Percentiles rank a stretch among this genome's conserved stretches.
These are phyloP conservation scores for Pocillopora grandis DNA, from an alignment of 92 coral and sea anemone genomes.

Conservation along the genomic window DNA sequence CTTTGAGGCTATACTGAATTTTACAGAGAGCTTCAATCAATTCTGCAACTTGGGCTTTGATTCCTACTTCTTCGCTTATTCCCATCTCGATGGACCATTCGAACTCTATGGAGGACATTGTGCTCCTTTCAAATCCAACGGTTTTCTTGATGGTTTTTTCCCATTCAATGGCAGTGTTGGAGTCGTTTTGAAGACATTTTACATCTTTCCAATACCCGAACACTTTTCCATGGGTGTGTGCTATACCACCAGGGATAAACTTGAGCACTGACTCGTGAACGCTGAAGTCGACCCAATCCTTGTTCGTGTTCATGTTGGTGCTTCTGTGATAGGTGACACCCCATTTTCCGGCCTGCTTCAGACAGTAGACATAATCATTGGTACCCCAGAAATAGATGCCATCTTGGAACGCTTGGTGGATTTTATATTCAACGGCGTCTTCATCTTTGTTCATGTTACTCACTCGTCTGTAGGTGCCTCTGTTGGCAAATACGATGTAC, in stretches of 20 bases:
- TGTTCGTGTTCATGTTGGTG: slow-evolving; percentile 18
- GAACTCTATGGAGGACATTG: background rate
- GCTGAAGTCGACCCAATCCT: background rate
- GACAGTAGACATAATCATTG: slow-evolving; percentile 15
- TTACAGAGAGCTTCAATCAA: background rate
- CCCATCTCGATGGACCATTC: background rate
- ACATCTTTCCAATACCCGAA: background rate
- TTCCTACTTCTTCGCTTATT: too few species aligned
- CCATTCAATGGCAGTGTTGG: background rate
- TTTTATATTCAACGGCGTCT: slow-evolving; percentile 1
- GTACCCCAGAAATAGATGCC: slow-evolving; percentile 28
- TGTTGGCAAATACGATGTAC: background rate
- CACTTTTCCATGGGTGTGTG: slow-evolving; percentile 4
- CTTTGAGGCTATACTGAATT: slow-evolving; percentile 18
- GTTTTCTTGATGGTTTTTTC: background rate
- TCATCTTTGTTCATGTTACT: slow-evolving; percentile 15
- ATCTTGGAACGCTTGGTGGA: background rate
- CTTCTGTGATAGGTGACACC: slow-evolving; percentile 21
- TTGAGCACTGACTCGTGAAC: background rate
- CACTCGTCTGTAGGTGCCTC: slow-evolving; percentile 13
- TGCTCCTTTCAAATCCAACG: background rate
- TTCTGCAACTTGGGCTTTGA: too few species aligned
- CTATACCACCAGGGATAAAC: slow-evolving; percentile 26
- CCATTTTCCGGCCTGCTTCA: background rate
- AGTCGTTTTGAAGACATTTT: background rate